Evolutionary conservation across 2,797 vertebrate species (phyloP).

Genomic region (Aldrovandia affinis): DNA sequence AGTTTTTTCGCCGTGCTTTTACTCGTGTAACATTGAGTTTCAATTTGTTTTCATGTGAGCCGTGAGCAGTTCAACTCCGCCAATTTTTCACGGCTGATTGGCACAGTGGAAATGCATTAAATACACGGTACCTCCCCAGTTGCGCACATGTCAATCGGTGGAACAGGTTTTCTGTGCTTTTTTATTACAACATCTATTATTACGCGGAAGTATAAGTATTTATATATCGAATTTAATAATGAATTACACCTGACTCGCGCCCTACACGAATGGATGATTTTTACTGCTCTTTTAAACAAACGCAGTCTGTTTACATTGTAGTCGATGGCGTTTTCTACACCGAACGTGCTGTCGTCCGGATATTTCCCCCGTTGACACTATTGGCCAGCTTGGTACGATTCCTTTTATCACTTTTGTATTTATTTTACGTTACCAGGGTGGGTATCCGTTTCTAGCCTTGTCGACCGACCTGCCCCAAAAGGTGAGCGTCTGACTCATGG

Average conservation of each 20-base stretch:
- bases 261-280: not conserved
- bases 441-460: not conserved
- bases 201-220: not conserved
- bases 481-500: not conserved
- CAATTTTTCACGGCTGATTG: not conserved
- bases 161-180: too few species aligned
- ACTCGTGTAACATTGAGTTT: not conserved
- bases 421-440: not conserved
- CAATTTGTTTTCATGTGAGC: not conserved
- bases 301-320: not conserved
- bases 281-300: not conserved
- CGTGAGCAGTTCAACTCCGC: not conserved
- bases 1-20: not conserved
- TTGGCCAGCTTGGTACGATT: not conserved
- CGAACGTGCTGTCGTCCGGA: not conserved
- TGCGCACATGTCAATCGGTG: too few species aligned
- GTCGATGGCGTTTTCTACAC: not conserved
- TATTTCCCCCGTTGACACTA: not conserved
- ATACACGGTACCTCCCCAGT: too few species aligned
- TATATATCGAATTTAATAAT: not conserved
- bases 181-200: not conserved
- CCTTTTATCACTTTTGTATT: not conserved
- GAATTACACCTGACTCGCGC: not conserved
- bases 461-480: not conserved
- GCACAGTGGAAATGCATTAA: not conserved